phyloP scores from a whole-genome alignment of 2,888 invertebrate species.

The Parascotia fuliginaria region DNA sequence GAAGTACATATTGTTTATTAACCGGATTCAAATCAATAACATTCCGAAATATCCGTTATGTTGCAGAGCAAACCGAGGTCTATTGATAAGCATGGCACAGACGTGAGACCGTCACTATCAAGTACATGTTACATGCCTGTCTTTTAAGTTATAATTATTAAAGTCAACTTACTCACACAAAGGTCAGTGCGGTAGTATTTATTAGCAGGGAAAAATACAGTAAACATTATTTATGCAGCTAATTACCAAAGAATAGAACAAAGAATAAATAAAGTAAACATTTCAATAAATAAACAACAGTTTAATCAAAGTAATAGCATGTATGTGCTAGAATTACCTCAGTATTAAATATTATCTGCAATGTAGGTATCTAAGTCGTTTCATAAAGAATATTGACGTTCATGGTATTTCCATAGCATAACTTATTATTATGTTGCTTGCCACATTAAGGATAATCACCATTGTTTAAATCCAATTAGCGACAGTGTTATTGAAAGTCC shows the following conservation, averaged over 20 bases:
- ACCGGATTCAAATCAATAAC: no score
- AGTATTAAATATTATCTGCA: conserved; percentile 1
- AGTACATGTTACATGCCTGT: no score
- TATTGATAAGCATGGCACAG: no score
- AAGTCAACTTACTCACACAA: no score
- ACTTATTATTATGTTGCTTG: conserved; percentile 24
- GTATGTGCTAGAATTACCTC: conserved; percentile 6
- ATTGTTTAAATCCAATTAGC: conserved; percentile 15
- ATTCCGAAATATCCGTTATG: no score
- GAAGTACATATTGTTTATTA: no score
- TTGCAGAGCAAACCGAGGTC: no score
- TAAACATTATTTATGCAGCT: not conserved
- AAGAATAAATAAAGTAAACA: conserved; percentile 9
- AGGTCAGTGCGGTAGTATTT: not conserved
- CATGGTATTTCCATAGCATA: conserved; percentile 40
- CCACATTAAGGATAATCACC: conserved; percentile 32
- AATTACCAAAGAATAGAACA: conserved; percentile 23
- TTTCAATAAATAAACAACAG: conserved; percentile 19
- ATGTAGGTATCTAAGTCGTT: not conserved
- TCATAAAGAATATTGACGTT: conserved; percentile 28
- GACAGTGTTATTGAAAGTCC: not conserved
- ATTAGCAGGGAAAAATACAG: conserved; percentile 17
- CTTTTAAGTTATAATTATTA: no score
- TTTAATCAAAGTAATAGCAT: conserved; percentile 19
- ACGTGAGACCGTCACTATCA: no score